phyloP scores from a whole-genome alignment of 2,888 invertebrate species.

The Drosophila colorata region DNA sequence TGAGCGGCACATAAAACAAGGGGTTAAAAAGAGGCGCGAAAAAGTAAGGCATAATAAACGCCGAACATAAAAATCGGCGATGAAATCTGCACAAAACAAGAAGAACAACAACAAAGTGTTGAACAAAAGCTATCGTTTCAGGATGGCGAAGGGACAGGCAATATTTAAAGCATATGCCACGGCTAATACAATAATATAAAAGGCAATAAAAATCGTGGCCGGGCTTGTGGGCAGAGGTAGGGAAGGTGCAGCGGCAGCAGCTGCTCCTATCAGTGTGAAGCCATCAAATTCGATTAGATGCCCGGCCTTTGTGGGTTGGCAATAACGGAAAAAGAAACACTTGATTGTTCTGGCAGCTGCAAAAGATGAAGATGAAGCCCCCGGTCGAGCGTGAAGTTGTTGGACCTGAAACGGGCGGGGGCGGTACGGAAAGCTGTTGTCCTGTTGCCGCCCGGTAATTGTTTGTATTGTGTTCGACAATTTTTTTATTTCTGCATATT shows the following conservation, averaged over 20 bases:
- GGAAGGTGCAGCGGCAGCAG: slow-evolving; percentile 58
- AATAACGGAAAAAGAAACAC: slow-evolving; percentile 62
- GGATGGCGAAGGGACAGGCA: slow-evolving; percentile 40
- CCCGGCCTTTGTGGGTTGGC: slow-evolving; percentile 48
- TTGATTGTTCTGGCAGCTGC: slow-evolving; percentile 78
- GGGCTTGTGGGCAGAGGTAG: slow-evolving; percentile 37
- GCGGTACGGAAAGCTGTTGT: slow-evolving; percentile 39
- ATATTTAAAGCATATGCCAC: slow-evolving; percentile 74
- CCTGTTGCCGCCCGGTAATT: slow-evolving; percentile 56
- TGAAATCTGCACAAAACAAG: slow-evolving; percentile 63
- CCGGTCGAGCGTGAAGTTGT: slow-evolving; percentile 32
- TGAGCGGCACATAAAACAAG: slow-evolving; percentile 50
- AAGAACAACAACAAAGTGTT: slow-evolving; percentile 19
- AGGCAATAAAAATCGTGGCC: slow-evolving; percentile 70
- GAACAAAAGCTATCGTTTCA: slow-evolving; percentile 34
- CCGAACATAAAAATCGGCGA: slow-evolving; percentile 70
- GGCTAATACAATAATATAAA: slow-evolving; percentile 77
- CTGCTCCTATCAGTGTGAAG: slow-evolving; percentile 83
- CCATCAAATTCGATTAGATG: slow-evolving; percentile 81
- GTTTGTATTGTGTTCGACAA: slow-evolving; percentile 65
- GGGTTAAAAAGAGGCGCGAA: slow-evolving; percentile 72
- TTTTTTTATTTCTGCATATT: slow-evolving; percentile 42
- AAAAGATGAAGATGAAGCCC: slow-evolving; percentile 56
- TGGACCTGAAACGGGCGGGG: slow-evolving; percentile 5
- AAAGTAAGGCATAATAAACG: slow-evolving; percentile 70